Evolutionary conservation across 1,140 invertebrate species (phyloP).

Genomic region (Calycopis cecrops): DNA sequence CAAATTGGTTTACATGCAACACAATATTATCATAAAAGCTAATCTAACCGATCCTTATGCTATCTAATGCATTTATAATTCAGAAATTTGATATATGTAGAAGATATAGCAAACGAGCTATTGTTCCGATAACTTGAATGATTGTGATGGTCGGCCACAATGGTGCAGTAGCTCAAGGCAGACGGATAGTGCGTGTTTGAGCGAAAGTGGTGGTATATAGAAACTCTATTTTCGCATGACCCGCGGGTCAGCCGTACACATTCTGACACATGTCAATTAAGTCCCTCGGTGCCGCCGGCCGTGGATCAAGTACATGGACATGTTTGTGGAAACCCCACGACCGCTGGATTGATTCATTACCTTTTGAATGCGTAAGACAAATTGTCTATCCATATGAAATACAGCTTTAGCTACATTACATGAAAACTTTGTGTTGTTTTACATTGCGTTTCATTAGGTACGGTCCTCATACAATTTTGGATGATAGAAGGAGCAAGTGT

Average conservation of each 20-base stretch:
- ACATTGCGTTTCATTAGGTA: no score
- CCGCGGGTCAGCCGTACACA: slow-evolving; percentile 60
- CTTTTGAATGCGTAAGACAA: slow-evolving; percentile 40
- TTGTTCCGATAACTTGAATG: slow-evolving; percentile 22
- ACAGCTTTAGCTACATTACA: slow-evolving; percentile 18
- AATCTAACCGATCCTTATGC: neutral
- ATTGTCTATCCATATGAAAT: slow-evolving; percentile 37
- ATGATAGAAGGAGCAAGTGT: no score
- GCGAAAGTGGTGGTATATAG: slow-evolving; percentile 62
- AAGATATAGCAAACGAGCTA: slow-evolving; percentile 12
- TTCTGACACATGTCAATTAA: slow-evolving; percentile 73
- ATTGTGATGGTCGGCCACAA: slow-evolving; percentile 27
- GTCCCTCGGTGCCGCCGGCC: slow-evolving; percentile 51
- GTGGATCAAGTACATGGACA: slow-evolving; percentile 66
- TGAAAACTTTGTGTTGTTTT: neutral
- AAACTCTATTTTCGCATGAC: slow-evolving; percentile 67
- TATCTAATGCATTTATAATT: neutral
- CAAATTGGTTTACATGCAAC: no score
- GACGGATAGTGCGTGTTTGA: slow-evolving; percentile 31
- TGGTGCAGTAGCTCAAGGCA: slow-evolving; percentile 23
- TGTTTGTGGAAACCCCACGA: slow-evolving; percentile 63
- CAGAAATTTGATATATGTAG: slow-evolving; percentile 4
- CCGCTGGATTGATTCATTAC: slow-evolving; percentile 66
- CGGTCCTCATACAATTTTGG: no score
- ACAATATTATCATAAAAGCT: no score